Percentiles rank a stretch among this genome's conserved stretches.
Conservation (phyloP, 1,140 invertebrate species). For the Cephus cinctus region DNA sequence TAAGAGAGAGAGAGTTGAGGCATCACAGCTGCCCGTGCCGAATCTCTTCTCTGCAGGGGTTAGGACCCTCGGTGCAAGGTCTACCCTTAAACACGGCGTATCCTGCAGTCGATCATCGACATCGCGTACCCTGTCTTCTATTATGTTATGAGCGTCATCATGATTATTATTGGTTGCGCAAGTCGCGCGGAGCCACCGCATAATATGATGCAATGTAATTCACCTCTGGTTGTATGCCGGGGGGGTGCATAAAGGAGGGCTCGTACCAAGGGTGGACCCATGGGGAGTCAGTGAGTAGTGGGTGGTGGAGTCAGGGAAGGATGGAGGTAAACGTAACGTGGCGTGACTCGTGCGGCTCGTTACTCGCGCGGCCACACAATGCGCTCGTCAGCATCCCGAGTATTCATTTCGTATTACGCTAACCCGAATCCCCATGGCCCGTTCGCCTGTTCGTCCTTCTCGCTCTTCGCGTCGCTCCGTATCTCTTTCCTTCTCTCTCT, state of each 20-base stretch:
- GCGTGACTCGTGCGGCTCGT: conserved; percentile 45
- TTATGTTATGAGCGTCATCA: conserved; percentile 20
- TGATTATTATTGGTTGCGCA: conserved; percentile 26
- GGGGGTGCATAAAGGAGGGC: conserved; percentile 15
- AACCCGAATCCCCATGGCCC: conserved; percentile 22
- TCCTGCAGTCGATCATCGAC: conserved; percentile 21
- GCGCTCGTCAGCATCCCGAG: conserved; percentile 34
- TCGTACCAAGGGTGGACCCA: not conserved
- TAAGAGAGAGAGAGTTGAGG: conserved; percentile 11
- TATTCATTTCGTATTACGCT: conserved; percentile 32
- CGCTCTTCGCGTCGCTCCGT: too few relatives aligned
- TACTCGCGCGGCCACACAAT: conserved; percentile 39
- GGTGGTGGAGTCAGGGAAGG: conserved; percentile 9
- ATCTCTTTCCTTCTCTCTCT: too few relatives aligned
- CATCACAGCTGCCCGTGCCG: conserved; percentile 50
- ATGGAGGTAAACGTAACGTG: conserved; percentile 37
- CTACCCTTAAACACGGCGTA: conserved; percentile 28
- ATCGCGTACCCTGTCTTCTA: conserved; percentile 21
- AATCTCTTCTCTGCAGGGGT: conserved; percentile 39
- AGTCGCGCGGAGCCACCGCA: conserved; percentile 20
- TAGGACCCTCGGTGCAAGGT: conserved; percentile 27
- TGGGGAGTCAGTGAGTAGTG: conserved; percentile 15
- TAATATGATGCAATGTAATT: conserved; percentile 30
- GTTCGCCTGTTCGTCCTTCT: too few relatives aligned
- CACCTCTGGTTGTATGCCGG: conserved; percentile 20